Conservation (phyloP, 2,888 invertebrate species). For the Ennomos erosarius region DNA sequence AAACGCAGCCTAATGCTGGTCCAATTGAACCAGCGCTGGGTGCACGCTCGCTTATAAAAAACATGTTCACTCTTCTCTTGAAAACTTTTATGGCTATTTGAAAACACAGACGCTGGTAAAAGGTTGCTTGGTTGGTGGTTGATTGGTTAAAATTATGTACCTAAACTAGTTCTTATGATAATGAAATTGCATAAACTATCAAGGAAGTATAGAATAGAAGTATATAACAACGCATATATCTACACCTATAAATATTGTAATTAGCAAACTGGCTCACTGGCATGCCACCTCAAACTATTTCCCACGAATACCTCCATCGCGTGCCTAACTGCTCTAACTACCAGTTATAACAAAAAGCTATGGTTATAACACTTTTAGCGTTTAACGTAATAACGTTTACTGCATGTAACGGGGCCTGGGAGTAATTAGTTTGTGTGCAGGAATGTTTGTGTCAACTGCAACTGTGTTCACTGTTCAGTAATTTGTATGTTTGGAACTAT, state of each 20-base stretch:
- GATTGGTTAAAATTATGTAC: too few relatives aligned
- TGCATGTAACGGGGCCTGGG: slow-evolving; percentile 5
- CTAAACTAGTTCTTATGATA: too few relatives aligned
- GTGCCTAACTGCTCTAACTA: slow-evolving; percentile 13
- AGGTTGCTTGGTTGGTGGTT: too few relatives aligned
- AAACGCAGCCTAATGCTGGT: too few relatives aligned
- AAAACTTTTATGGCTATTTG: too few relatives aligned
- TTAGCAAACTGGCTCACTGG: slow-evolving; percentile 14
- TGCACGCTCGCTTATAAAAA: too few relatives aligned
- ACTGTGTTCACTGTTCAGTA: neutral
- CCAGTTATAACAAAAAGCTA: slow-evolving; percentile 5
- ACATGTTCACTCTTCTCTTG: too few relatives aligned
- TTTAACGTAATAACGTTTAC: slow-evolving; percentile 6
- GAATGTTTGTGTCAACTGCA: slow-evolving; percentile 18
- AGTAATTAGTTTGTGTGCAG: slow-evolving; percentile 15
- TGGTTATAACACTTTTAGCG: slow-evolving; percentile 19
- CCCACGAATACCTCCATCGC: slow-evolving; percentile 14
- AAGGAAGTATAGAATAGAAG: too few relatives aligned
- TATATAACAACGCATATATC: neutral
- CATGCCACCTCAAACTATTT: slow-evolving; percentile 16
- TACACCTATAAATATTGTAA: slow-evolving; percentile 6
- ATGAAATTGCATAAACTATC: too few relatives aligned
- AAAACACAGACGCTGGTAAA: too few relatives aligned
- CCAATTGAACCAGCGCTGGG: too few relatives aligned
- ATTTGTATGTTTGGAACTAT: too few relatives aligned